Evolutionary conservation across 1,140 invertebrate genomes (phyloP), one percentile per base, ranked within the genome.

Genomic region (Popillia japonica): DNA sequence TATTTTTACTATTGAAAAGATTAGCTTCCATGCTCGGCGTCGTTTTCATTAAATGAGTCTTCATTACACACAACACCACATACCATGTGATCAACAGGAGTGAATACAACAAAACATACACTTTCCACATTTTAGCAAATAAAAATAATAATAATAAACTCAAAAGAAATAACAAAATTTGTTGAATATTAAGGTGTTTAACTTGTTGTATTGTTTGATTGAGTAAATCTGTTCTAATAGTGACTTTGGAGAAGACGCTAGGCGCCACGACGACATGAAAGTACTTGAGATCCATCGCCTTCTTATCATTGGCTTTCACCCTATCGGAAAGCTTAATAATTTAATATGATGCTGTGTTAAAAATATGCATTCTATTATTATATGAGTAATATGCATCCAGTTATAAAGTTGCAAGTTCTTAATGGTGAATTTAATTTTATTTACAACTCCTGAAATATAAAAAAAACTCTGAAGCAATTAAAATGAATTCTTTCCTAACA

Each of bases 121-220:
- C 41, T 44, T 74, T 74, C 72, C 72, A 74, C 72, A 74, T 74
- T 42, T 41, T 74, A 40, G 7, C 9, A 22, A 22, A 55, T n/a
- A n/a, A n/a, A n/a, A n/a, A n/a, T n/a, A n/a, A n/a, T n/a, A n/a
- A n/a, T n/a, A n/a, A 55, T 55, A 34, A 34, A 34, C 17, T 55
- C 48, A n/a, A n/a, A n/a, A n/a, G n/a, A n/a, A n/a, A n/a, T 17
- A 2, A 55, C 27, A 34, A 55, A n/a, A n/a, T 14, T n/a, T 1
- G 6, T 55, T 55, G 11, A n/a, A 55, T 6, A 17, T 3, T 14
- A 55, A n/a, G 48, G 48, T n/a, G 6, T 55, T 17, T 55, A 17
- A n/a, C 17, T 55, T 17, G 17, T 55, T 55, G 14, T 55, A 55
- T 17, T 55, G 11, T 34, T 34, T 34, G 4, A n/a, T 55, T 0